phyloP scores from a whole-genome alignment of 1,140 invertebrate genomes.

The Drosophila kikkawai region DNA sequence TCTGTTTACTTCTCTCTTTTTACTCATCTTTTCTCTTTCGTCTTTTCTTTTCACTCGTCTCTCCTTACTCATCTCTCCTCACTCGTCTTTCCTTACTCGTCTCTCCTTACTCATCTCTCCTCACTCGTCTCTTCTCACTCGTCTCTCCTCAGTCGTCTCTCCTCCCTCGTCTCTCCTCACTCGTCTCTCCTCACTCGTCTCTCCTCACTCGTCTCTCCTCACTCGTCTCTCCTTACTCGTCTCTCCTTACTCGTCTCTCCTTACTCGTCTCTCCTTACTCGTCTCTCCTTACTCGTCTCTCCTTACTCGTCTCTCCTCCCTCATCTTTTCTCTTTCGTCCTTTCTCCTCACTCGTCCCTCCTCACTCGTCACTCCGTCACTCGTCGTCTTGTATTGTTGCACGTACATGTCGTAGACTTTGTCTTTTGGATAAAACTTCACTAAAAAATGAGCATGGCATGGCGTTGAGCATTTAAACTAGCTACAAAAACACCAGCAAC shows the following conservation, averaged over 20 bases:
- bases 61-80: too few relatives aligned
- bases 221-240: not conserved
- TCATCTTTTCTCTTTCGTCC: not conserved
- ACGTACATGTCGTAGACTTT: slow-evolving; percentile 80
- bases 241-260: too few relatives aligned
- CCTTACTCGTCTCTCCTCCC: not conserved
- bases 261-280: too few relatives aligned
- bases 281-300: too few relatives aligned
- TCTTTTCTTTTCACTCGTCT: too few relatives aligned
- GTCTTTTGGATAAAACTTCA: slow-evolving; percentile 78
- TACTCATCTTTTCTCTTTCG: too few relatives aligned
- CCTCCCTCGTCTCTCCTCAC: not conserved
- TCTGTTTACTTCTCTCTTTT: too few relatives aligned
- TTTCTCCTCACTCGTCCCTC: slow-evolving; percentile 3
- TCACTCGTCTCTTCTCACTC: too few relatives aligned
- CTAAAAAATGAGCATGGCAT: slow-evolving; percentile 82
- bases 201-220: too few relatives aligned
- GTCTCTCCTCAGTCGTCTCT: too few relatives aligned
- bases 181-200: not conserved
- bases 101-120: too few relatives aligned
- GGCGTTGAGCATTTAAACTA: slow-evolving; percentile 82
- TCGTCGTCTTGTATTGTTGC: slow-evolving; percentile 64
- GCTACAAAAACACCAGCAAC: slow-evolving; percentile 77
- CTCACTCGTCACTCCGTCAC: slow-evolving; percentile 7
- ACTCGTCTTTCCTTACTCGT: not conserved